Base-by-base conservation (phyloP, 2,113 vertebrate species). In the Crotophaga sulcirostris region DNA sequence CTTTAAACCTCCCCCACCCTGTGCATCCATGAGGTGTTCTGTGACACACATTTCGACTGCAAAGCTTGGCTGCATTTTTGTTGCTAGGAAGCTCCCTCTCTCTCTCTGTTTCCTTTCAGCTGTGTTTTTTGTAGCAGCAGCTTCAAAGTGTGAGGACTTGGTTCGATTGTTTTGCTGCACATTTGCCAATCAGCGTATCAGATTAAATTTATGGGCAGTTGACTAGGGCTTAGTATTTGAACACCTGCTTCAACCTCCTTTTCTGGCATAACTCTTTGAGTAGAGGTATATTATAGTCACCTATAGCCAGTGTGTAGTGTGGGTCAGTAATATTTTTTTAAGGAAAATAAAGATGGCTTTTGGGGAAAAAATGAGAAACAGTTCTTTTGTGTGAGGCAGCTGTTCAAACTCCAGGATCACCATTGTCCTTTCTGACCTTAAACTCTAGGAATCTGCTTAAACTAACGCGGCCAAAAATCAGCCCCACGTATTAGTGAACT, bases 161-260 rank as follows among this genome's bases (percentile, higher is more conserved):
- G 86, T 66, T 95, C 81, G 80, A 82, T 95, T 96, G 96, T 96
- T 87, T 92, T 70, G 81, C 86, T 90, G 86, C 58, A 74, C 76
- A 25, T 91, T 94, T 66, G 55, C 87, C 0, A 14, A 89, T 72
- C 49, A 67, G 80, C 80, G 34, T 24, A 85, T 92, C 90, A 89
- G 69, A 93, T 93, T 94, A 69, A 95, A 94, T 94, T 94, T 96
- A 84, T 42, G 63, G 80, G 52, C 26, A 85, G 38, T 91, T 67
- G 45, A 75, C 40, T 87, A 42, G 74, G 18, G 47, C 73, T 70
- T 68, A 82, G 88, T 86, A 25, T 95, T 96, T 93, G 94, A 94
- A 96, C 93, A 93, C 78, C 94, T 97, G 79, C 74, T 93, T 78
- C 51, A 11, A 59, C 68, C 81, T 94, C 69, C 62, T 94, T 68